Evolutionary conservation across 2,888 invertebrate species (phyloP), one percentile per base, ranked within the genome.

Genomic region (Drosophila algonquin): DNA sequence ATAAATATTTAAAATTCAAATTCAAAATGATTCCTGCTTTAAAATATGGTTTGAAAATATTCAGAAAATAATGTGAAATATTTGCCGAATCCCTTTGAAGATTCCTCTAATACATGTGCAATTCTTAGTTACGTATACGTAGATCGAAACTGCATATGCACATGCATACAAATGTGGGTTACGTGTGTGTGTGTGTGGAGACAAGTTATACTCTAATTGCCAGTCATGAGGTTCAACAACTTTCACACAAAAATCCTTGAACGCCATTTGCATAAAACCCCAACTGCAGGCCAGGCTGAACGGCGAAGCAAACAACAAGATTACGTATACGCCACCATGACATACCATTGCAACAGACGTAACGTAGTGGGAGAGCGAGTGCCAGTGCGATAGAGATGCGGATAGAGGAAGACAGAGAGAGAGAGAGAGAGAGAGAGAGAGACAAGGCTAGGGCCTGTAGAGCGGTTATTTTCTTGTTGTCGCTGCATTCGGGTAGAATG

Each of bases 191-290:
- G 18, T 35, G 30, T 8, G 40, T 9, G 18, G 40, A 40, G 14
- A 40, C 40, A 55, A 78, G 81, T 73, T 75, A 75, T 70, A 85
- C 81, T 86, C 86, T 83, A 83, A 87, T 81, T 87, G 85, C 74
- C 77, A 87, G 84, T 79, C 85, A 77, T 80, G 76, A 88, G 89
- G 90, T 90, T 90, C 90, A 90, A 90, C 90, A 90, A 90, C 90
- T 89, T 90, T 90, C 88, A 85, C 89, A 84, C 82, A 81, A 83
- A 89, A 90, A 90, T 90, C 90, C 90, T 90, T 90, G 90, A 90
- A 90, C 90, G 88, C 86, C 90, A 90, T 90, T 90, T 89, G 88
- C 90, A 90, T 76, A 72, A 77, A 81, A 56, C 48, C 63, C 61
- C 64, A 63, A 65, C 63, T 59, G 57, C 64, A 64, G 75, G 67